These are phyloP conservation scores for Pachydiplax longipennis DNA, from an alignment of 2,888 invertebrate species.

Conservation along the genomic window DNA sequence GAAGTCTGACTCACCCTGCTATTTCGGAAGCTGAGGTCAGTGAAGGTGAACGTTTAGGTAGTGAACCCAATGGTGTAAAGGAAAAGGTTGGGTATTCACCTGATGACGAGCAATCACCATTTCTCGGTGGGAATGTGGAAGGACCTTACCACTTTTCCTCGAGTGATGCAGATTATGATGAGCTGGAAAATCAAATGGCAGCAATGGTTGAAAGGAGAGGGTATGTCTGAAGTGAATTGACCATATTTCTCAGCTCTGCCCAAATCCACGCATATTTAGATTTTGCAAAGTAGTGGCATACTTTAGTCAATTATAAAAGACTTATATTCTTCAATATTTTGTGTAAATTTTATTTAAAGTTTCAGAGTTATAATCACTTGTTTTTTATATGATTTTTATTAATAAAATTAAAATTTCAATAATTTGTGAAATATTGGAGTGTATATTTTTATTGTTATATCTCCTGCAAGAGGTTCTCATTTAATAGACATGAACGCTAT, in stretches of 20 bases:
- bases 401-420: too few species aligned
- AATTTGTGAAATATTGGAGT: too few species aligned
- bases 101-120: background rate
- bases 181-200: constrained; percentile 23
- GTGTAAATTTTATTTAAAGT: background rate
- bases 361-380: background rate
- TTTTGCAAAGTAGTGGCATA: too few species aligned
- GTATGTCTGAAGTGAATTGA: background rate
- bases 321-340: background rate
- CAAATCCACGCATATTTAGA: too few species aligned
- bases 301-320: background rate
- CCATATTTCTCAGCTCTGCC: background rate
- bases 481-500: background rate
- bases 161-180: constrained; percentile 33
- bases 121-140: background rate
- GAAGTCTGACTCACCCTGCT: background rate
- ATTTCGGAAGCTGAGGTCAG: background rate
- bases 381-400: too few species aligned
- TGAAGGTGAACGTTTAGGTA: background rate
- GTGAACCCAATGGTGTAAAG: background rate
- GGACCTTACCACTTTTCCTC: constrained; percentile 18
- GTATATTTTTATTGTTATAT: too few species aligned
- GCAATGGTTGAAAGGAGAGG: constrained; percentile 9
- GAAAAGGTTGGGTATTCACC: background rate
- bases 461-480: background rate